These are phyloP conservation scores for Calypte anna DNA, from an alignment of 2,113 vertebrate species.

Conservation along the genomic window DNA sequence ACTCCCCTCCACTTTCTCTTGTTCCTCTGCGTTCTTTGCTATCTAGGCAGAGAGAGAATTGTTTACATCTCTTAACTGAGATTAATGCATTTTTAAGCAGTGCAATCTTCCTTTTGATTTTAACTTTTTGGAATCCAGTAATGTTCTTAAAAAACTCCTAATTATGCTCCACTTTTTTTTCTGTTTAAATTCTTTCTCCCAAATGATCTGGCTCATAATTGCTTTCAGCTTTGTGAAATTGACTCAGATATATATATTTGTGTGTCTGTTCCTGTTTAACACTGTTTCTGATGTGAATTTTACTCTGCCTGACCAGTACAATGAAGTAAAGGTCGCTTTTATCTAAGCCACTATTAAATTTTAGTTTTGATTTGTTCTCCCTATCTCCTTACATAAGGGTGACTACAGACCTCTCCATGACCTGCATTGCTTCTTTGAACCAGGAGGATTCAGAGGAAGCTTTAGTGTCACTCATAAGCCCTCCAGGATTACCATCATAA, in stretches of 20 bases:
- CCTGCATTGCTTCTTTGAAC: not conserved
- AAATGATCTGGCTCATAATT: constrained; percentile 35
- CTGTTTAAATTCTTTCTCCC: constrained; percentile 26
- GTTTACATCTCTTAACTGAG: not conserved
- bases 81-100: not conserved
- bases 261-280: not conserved
- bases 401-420: fast-evolving
- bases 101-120: not conserved
- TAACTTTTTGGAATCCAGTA: not conserved
- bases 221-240: constrained; percentile 43
- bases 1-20: not conserved
- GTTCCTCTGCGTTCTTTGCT: not conserved
- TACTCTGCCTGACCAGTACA: not conserved
- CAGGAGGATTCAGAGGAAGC: not conserved
- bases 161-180: not conserved
- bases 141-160: constrained; percentile 4
- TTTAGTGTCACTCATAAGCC: not conserved
- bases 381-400: not conserved
- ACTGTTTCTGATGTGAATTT: not conserved
- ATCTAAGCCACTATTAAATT: not conserved
- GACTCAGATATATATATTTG: not conserved
- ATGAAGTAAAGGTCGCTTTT: not conserved
- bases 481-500: not conserved
- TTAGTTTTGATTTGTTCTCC: not conserved
- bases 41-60: fast-evolving